These are phyloP conservation scores for Pelosia muscerda DNA, from an alignment of 2,888 invertebrate species.

Conservation along the genomic window DNA sequence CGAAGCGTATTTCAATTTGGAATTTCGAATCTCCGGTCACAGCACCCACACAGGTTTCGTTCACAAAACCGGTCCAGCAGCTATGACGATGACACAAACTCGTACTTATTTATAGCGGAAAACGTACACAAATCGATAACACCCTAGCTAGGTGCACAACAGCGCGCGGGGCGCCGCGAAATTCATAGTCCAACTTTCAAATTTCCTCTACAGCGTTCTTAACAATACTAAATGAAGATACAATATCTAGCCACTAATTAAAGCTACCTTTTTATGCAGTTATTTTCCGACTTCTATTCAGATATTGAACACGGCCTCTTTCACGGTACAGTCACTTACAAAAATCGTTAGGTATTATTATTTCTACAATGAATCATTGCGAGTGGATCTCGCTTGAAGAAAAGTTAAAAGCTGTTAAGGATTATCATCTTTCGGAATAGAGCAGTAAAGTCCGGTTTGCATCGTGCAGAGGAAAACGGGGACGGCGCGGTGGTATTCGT, in stretches of 20 bases:
- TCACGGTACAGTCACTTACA: conserved; percentile 59
- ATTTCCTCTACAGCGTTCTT: conserved; percentile 37
- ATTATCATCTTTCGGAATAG: conserved; percentile 75
- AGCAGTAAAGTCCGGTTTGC: conserved; percentile 80
- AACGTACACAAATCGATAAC: conserved; percentile 84
- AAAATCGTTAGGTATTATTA: conserved; percentile 72
- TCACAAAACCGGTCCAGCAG: conserved; percentile 76
- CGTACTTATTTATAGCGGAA: conserved; percentile 82
- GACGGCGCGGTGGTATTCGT: conserved; percentile 83
- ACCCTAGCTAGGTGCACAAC: conserved; percentile 64
- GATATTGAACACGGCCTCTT: conserved; percentile 47
- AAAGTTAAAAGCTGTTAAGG: conserved; percentile 58
- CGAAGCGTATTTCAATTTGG: conserved; percentile 60
- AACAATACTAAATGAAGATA: conserved; percentile 45
- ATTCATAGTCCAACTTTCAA: conserved; percentile 57
- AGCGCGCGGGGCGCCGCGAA: conserved; percentile 58
- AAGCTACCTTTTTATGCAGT: conserved; percentile 66
- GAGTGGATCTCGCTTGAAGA: conserved; percentile 71
- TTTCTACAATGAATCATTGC: conserved; percentile 82
- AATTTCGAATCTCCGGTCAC: conserved; percentile 69
- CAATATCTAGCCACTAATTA: conserved; percentile 21
- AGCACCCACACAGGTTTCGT: conserved; percentile 75
- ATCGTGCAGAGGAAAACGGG: conserved; percentile 72
- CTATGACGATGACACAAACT: conserved; percentile 79
- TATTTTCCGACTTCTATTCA: conserved; percentile 50